These are phyloP conservation scores for Xiphorhynchus erythropygius DNA, from an alignment of 2,797 vertebrate species.

Conservation along the genomic window DNA sequence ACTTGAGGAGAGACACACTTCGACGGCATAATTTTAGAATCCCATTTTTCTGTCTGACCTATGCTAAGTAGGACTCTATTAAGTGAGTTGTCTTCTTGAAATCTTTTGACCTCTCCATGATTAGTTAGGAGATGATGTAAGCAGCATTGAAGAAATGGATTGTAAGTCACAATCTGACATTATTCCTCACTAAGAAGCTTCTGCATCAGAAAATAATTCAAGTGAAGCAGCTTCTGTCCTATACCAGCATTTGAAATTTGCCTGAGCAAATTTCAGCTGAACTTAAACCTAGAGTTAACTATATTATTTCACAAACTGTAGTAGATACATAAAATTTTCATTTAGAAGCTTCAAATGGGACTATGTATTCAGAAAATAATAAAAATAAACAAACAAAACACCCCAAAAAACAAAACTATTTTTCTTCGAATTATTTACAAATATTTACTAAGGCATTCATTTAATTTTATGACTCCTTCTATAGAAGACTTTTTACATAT, in stretches of 20 bases:
- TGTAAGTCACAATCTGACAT: conserved; percentile 9
- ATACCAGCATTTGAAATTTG: neutral
- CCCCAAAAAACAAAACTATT: too few relatives aligned
- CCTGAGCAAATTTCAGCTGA: neutral
- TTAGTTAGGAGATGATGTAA: conserved; percentile 27
- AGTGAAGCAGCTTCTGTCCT: neutral
- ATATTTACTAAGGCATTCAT: neutral
- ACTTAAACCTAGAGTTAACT: neutral
- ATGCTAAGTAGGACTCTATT: conserved; percentile 23
- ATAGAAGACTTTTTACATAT: neutral
- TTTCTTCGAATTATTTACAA: neutral
- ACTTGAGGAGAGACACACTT: neutral
- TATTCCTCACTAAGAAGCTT: neutral
- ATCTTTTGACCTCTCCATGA: conserved; percentile 9
- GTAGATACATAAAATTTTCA: neutral
- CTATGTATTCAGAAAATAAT: neutral
- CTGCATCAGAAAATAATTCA: neutral
- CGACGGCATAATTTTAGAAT: conserved; percentile 2
- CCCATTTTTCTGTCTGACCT: conserved; percentile 31
- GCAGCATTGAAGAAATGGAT: neutral
- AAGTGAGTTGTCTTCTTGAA: neutral
- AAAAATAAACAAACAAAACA: neutral
- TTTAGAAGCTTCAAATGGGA: neutral
- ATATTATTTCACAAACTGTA: neutral
- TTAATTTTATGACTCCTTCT: neutral